Percentiles rank a stretch among this genome's conserved stretches.
These are phyloP conservation scores for Lepidurus packardi DNA, from an alignment of 1,140 invertebrate genomes.

Conservation along the genomic window DNA sequence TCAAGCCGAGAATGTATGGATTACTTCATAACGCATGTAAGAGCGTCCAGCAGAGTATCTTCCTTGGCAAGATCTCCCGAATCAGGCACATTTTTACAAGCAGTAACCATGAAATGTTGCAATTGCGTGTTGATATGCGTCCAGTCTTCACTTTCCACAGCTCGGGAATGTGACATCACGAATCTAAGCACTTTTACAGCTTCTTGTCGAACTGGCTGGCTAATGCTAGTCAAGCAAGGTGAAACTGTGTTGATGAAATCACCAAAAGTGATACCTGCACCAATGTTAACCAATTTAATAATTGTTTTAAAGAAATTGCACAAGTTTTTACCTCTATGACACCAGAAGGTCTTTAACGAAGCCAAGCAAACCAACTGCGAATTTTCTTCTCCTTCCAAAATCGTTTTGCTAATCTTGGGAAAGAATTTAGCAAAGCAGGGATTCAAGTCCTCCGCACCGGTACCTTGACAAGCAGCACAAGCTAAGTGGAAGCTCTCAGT, in stretches of 20 bases:
- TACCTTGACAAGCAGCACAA: not conserved
- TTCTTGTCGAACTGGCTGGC: not conserved
- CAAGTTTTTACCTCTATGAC: not conserved
- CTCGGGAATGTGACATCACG: not conserved
- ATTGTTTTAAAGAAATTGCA: not conserved
- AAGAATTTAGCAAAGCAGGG: not conserved
- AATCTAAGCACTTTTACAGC: not conserved
- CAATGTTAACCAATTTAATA: not conserved
- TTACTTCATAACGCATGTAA: not conserved
- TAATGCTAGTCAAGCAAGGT: not conserved
- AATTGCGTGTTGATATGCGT: not conserved
- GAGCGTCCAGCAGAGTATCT: not conserved
- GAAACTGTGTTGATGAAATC: not conserved
- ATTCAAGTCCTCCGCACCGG: not conserved
- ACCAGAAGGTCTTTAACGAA: not conserved
- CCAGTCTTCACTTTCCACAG: not conserved
- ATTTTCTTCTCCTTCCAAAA: not conserved
- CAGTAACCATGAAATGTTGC: not conserved
- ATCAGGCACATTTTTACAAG: not conserved
- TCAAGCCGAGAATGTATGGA: not conserved
- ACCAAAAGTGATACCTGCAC: not conserved
- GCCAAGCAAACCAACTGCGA: not conserved
- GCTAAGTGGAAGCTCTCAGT: not conserved
- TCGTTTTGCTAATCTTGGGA: not conserved
- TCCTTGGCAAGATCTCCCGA: not conserved